These are phyloP conservation scores for Acipenser ruthenus DNA, from an alignment of 2,797 vertebrate genomes.

Conservation along the genomic window DNA sequence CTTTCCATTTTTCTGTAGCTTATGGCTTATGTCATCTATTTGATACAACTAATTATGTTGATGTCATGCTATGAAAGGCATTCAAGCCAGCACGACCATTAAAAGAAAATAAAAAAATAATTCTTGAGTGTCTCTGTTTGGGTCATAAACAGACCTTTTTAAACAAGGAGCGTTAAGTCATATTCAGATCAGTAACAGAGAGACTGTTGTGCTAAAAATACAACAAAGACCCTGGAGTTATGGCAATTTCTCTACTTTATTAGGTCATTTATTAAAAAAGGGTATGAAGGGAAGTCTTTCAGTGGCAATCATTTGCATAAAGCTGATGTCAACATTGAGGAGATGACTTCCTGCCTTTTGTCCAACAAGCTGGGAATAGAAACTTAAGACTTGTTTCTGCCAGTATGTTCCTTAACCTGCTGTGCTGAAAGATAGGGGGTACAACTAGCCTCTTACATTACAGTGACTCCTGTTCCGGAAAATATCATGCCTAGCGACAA, in stretches of 20 bases:
- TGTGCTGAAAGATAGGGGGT: slow-evolving; percentile 71
- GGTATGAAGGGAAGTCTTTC: slow-evolving; percentile 73
- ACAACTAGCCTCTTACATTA: slow-evolving; percentile 29
- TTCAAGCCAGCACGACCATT: slow-evolving; percentile 52
- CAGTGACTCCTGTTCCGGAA: background rate
- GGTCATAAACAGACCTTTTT: slow-evolving; percentile 69
- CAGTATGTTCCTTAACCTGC: slow-evolving; percentile 74
- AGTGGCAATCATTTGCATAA: slow-evolving; percentile 75
- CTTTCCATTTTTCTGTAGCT: slow-evolving; percentile 60
- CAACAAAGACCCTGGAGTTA: slow-evolving; percentile 71
- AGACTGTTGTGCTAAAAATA: slow-evolving; percentile 78
- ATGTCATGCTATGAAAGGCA: slow-evolving; percentile 81
- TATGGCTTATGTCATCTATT: slow-evolving; percentile 72
- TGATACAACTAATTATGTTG: slow-evolving; percentile 79
- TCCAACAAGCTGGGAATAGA: slow-evolving; percentile 74
- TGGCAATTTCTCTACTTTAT: slow-evolving; percentile 73
- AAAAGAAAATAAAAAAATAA: slow-evolving; percentile 26
- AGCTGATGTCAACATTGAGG: slow-evolving; percentile 71
- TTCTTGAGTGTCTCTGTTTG: slow-evolving; percentile 68
- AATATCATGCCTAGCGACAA: background rate
- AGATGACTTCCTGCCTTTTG: slow-evolving; percentile 80
- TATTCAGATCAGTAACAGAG: slow-evolving; percentile 73
- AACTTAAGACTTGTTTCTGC: slow-evolving; percentile 70
- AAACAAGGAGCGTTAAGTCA: slow-evolving; percentile 69
- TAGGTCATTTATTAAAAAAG: slow-evolving; percentile 62